phyloP scores from a whole-genome alignment of 2,113 vertebrate genomes.

The Microcebus murinus region DNA sequence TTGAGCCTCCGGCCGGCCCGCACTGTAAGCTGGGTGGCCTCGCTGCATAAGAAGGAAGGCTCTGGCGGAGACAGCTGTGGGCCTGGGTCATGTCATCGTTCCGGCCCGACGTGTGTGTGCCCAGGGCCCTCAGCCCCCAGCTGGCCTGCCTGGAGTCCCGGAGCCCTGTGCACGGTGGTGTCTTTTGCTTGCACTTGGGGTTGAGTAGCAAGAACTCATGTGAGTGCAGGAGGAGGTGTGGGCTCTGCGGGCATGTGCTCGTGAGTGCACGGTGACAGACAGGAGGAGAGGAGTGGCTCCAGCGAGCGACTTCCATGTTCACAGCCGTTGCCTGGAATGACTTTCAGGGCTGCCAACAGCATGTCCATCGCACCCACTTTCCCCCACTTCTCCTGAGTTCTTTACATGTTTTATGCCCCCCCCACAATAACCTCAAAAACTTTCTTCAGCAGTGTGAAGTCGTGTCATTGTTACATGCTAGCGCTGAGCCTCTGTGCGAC shows the following conservation, averaged over 20 bases:
- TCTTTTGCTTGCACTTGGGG: neutral
- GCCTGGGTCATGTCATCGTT: too few species aligned
- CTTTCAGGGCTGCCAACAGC: neutral
- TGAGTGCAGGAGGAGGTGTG: neutral
- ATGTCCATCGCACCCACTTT: neutral
- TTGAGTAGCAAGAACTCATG: too few species aligned
- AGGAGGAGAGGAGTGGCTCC: neutral
- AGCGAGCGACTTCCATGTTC: fast-evolving
- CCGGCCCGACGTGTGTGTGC: neutral
- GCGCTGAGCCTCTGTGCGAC: fast-evolving
- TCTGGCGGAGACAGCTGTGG: neutral
- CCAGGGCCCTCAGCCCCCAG: neutral
- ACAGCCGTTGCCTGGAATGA: fast-evolving
- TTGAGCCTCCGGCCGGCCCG: fast-evolving
- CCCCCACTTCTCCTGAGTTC: neutral
- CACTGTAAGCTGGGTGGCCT: too few species aligned
- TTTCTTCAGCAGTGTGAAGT: neutral
- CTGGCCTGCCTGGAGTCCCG: fast-evolving
- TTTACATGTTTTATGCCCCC: neutral
- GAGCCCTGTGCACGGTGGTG: too few species aligned
- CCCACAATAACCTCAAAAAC: neutral
- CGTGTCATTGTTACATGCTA: neutral
- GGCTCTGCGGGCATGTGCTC: fast-evolving
- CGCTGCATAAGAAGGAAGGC: too few species aligned
- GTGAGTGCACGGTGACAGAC: fast-evolving